Base-by-base conservation (phyloP, 1,140 invertebrate genomes). In the Colletes latitarsis region DNA sequence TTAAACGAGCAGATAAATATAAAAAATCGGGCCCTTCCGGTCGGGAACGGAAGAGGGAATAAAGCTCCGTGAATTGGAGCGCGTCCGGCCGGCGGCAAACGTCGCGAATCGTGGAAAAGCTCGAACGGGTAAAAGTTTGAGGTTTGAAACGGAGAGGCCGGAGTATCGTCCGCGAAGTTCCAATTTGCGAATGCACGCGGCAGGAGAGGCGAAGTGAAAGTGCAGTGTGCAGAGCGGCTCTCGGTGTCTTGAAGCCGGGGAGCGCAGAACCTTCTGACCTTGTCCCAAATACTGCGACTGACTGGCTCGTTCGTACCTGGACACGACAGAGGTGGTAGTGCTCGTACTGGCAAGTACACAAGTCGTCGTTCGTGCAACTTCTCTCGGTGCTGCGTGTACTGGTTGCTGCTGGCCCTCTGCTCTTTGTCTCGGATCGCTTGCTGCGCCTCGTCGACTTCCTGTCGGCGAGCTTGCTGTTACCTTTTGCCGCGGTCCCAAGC, bases 241-340 rank as follows among this genome's bases (percentile, higher is more conserved):
- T 87, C 88, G 83, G 89, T 89, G 89, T 91, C 90, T 92, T 87
- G 89, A 88, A 77, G 60, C 66, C 75, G 68, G 87, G 67, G 74
- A 81, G 82, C 89, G 85, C 89, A 77, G 87, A 89, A 90, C 90
- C 90, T 86, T 92, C 92, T 93, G 92, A 93, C 92, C 92, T 93
- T 93, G 92, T 93, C 92, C 92, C 91, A 93, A 93, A 93, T 93
- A 93, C 92, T 91, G 83, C 88, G 75, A 87, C 85, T 87, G 81
- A 86, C 85, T 82, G 62, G 69, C 60, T 78, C 68, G 68, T 71
- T 81, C 58, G 67, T 85, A 86, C 83, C 83, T 82, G 84, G 76
- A 58, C 60, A 63, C 69, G 68, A 64, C 58, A 46, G 46, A 19
- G 14, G 70, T 46, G 58, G 49, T 71, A 15, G 55, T 71, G 19